Base-by-base conservation (phyloP, 2,113 vertebrate genomes). In the Pterocles orientalis region DNA sequence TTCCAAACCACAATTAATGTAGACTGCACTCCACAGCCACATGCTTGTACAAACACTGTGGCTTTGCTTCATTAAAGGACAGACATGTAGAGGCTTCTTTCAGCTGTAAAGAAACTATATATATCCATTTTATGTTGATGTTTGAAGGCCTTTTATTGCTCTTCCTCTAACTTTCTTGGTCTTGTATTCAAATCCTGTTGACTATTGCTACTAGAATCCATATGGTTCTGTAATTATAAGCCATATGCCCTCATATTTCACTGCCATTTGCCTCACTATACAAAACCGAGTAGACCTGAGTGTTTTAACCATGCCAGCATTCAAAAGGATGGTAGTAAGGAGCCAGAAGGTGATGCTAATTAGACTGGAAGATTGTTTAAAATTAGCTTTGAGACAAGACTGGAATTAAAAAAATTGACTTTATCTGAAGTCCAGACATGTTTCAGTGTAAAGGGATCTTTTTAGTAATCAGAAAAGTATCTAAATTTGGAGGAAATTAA, bases 281-380 rank as follows among this genome's bases (percentile, higher is more conserved):
- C 39, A 92, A 82, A 92, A 95, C 71, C 72, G 58, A 78, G 72
- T 3, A 79, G 80, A 90, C 72, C 77, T 71, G 76, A 78, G 76
- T 61, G 60, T 45, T 85, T 73, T 73, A 88, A 65, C 85, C 80
- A 73, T 54, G 94, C 87, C 93, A 96, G 14, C 25, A 1, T 71
- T 88, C 68, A 36, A 21, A 93, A 43, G 53, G 61, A 58, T 93
- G 87, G 89, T 82, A 28, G 76, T 76, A 14, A 91, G 87, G 51
- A 88, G 79, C 66, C 87, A 95, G 95, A 82, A 94, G 79, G 72
- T 64, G 76, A 91, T 70, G 87, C 86, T 88, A 95, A 94, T 96
- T 94, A 95, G 92, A 69, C 82, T 95, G 92, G 88, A 92, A 96
- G 90, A 92, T 92, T 71, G 72, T 72, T 94, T 94, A 84, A 94